Evolutionary conservation across 2,797 vertebrate genomes (phyloP), one percentile per base, ranked within the genome.

Genomic region (Bovichtus variegatus): DNA sequence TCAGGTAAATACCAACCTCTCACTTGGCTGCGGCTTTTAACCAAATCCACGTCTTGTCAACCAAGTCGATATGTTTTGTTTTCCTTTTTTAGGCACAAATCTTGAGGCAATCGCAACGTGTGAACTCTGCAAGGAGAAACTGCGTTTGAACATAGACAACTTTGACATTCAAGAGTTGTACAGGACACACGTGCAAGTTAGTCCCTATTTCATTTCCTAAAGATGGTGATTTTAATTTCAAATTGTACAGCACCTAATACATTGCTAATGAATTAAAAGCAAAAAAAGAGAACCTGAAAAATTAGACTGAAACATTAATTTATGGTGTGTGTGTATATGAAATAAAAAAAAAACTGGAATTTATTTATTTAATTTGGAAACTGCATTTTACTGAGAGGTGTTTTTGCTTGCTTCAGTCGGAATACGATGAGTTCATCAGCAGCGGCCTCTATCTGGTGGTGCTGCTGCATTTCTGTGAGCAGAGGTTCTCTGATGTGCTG

Each of bases 401-500:
- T 63, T 23, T 41, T 18, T 50, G 61, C 27, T 79, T 40, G 0
- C 64, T 74, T 53, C 82, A 99, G 98, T 98, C 97, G 7, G 97
- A 99, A 89, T 99, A 97, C 67, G 98, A 99, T 61, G 97, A 99
- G 92, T 99, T 99, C 91, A 98, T 99, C 96, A 99, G 97, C 95
- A 99, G 97, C 69, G 98, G 98, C 31, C 96, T 99, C 77, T 99
- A 99, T 91, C 96, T 99, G 91, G 98, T 99, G 91, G 97, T 99
- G 67, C 96, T 99, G 88, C 88, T 99, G 75, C 98, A 99, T 87
- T 96, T 99, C 86, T 99, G 97, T 15, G 98, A 99, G 87, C 98
- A 99, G 94, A 96, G 98, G 88, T 99, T 99, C 93, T 99, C 98
- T 2, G 97, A 99, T 65, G 97, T 99, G 86, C 93, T 99, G 63